phyloP scores from a whole-genome alignment of 2,888 invertebrate species.

The Altica lythri region DNA sequence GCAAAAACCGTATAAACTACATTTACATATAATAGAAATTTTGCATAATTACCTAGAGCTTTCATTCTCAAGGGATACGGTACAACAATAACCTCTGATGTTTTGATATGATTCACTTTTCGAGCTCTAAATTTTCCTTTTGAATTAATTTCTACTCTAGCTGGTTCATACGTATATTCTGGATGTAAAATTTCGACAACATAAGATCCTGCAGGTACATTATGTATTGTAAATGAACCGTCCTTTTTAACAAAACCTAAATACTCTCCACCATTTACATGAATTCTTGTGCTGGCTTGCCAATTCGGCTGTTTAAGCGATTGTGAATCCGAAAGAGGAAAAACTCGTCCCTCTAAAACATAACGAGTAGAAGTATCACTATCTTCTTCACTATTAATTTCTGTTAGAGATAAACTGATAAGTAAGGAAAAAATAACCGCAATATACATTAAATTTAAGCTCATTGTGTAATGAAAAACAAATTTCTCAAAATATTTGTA shows the following conservation, averaged over 20 bases:
- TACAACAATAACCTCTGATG: conserved; percentile 85
- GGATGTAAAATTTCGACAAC: conserved; percentile 91
- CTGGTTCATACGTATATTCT: conserved; percentile 90
- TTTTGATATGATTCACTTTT: conserved; percentile 92
- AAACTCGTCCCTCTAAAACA: conserved; percentile 80
- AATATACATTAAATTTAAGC: too few species aligned
- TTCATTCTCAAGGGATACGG: conserved; percentile 92
- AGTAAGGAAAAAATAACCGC: background rate
- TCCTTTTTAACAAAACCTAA: conserved; percentile 89
- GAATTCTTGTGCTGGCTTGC: conserved; percentile 76
- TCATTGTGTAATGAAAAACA: too few species aligned
- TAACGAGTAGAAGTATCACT: conserved; percentile 62
- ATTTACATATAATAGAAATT: background rate
- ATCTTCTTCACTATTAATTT: conserved; percentile 49
- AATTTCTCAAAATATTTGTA: too few species aligned
- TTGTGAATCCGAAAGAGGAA: conserved; percentile 68
- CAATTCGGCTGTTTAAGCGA: conserved; percentile 66
- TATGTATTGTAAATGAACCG: conserved; percentile 86
- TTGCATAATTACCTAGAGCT: conserved; percentile 66
- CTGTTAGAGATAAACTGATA: conserved; percentile 21
- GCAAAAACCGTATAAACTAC: background rate
- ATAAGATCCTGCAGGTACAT: conserved; percentile 90
- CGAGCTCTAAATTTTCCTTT: conserved; percentile 96
- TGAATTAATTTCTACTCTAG: conserved; percentile 94
- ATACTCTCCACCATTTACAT: conserved; percentile 88